Evolutionary conservation across 2,113 vertebrate species (phyloP), one percentile per base, ranked within the genome.

Genomic region (Spea bombifrons): DNA sequence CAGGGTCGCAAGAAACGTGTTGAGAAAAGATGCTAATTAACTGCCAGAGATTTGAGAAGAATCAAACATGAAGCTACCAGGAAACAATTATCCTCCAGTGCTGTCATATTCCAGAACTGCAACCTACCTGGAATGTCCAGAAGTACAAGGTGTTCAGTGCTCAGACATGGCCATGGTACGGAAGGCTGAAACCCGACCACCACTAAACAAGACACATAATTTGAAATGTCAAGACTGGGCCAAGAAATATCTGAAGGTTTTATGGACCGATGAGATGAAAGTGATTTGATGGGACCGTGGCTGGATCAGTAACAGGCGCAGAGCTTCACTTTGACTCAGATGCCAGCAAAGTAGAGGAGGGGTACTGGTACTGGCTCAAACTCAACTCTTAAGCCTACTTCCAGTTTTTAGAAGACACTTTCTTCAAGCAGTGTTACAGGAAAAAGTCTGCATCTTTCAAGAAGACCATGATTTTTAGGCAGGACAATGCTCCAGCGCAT

Each of bases 401-500:
- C 30, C 30, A 30, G 30, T 30, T 30, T 30, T 30, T 30, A 30
- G 30, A 30, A 30, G 30, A 30, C n/a, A n/a, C 30, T 30, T 30
- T 30, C 30, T 30, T 30, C 30, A 30, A 30, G 30, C 30, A 30
- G 30, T 30, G 30, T 30, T 30, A 30, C 30, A 30, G 30, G 30
- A 30, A 30, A 30, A 30, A 64, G 30, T 64, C 17, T 13, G 61
- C 74, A 66, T 64, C 61, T 45, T 46, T 76, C 64, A 68, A 1
- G 3, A 76, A 66, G 47, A 52, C 0, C 75, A 66, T 76, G 75
- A 76, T 76, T 49, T 53, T 1, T 66, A 76, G 67, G 75, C 64
- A 76, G 45, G 75, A 66, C 75, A 76, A 67, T 67, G 75, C 9
- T 76, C 75, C 75, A 76, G 0, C 64, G 9, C 64, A 17, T 77